Base-by-base conservation (phyloP, 1,140 invertebrate species). In the Chrysoperla carnea region DNA sequence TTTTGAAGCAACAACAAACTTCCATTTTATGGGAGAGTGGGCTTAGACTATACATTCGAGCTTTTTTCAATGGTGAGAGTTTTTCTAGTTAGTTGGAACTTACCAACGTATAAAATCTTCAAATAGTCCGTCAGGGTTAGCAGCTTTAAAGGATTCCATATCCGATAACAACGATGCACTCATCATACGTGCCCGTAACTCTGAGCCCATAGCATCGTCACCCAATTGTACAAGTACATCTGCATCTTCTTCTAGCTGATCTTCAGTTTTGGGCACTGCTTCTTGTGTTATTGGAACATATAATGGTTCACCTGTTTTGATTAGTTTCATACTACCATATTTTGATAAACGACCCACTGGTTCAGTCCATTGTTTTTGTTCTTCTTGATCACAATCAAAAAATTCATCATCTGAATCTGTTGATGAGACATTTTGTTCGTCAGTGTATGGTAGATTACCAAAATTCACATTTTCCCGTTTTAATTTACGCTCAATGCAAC, bases 111-210 rank as follows among this genome's bases (percentile, higher is more conserved):
- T 91, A 62, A 99, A 99, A 60, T 99, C 95, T 58, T 88, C 91
- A 12, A 99, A 59, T n/a, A 76, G 68, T 14, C 79, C 77, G 1
- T 79, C 82, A 1, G 93, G 93, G 72, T 99, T 99, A 1, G 95
- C 95, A 4, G 94, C 93, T 74, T 97, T 97, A 55, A 99, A 98
- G 1, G 92, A 87, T 60, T 98, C 89, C 92, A 98, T 98, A 59
- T 99, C 95, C 0, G 92, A 96, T 4, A 93, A 65, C 7, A 99
- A 64, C 7, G 88, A 90, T 1, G 91, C 88, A 57, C 87, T 91
- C 82, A 98, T 95, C 69, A 97, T 82, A 56, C 82, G 76, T 0
- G 90, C 88, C 38, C 91, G 72, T 37, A 93, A 65, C 59, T 88
- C 79, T 1, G 81, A 81, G 4, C 79, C 84, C 50, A 84, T 78